Conservation (phyloP, 1,140 invertebrate species). For the Drosophila melanica region DNA sequence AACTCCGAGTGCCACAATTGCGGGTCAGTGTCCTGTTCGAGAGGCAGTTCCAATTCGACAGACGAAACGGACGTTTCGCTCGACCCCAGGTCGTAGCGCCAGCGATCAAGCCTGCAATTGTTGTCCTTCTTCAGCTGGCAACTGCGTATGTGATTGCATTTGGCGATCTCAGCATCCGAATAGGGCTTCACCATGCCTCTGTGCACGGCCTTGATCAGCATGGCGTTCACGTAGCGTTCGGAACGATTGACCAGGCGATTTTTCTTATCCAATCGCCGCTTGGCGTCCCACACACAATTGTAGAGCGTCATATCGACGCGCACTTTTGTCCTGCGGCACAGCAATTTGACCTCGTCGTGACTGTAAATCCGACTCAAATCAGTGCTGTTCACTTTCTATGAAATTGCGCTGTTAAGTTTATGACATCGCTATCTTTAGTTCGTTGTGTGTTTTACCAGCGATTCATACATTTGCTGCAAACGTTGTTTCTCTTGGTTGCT, state of each 20-base stretch:
- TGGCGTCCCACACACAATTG: conserved; percentile 52
- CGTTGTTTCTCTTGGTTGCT: neutral
- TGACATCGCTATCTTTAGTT: neutral
- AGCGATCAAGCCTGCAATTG: conserved; percentile 33
- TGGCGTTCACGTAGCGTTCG: conserved; percentile 26
- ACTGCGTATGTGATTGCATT: neutral
- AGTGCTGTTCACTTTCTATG: conserved; percentile 41
- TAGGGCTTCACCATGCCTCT: conserved; percentile 39
- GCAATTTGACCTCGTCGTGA: conserved; percentile 16
- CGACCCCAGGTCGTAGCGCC: conserved; percentile 2
- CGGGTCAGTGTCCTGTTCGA: neutral
- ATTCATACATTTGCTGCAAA: neutral
- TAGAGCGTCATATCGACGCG: conserved; percentile 38
- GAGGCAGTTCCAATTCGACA: too few species aligned
- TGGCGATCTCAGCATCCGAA: neutral
- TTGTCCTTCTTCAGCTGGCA: conserved; percentile 42
- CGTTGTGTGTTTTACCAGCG: neutral
- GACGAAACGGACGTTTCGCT: neutral
- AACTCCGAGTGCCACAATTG: neutral
- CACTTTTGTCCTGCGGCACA: conserved; percentile 52
- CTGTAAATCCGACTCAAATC: conserved; percentile 40
- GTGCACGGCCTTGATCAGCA: conserved; percentile 43
- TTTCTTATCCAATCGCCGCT: conserved; percentile 19
- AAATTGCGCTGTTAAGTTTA: neutral
- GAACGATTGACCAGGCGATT: conserved; percentile 39